Percentiles rank a stretch among this genome's conserved stretches.
phyloP scores from a whole-genome alignment of 2,888 invertebrate genomes.

The Loripinus fragilis region DNA sequence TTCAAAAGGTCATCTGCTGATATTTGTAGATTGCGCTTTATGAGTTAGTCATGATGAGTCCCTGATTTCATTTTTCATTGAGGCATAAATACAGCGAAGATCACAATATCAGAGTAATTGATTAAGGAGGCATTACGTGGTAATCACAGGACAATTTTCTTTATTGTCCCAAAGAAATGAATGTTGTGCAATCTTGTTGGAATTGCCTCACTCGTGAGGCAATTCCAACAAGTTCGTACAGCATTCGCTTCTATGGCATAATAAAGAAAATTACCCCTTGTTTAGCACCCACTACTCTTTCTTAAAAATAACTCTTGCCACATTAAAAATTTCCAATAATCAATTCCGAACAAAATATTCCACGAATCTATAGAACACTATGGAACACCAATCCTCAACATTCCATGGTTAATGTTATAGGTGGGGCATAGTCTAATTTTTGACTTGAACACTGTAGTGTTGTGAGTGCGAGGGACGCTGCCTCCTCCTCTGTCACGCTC shows the following conservation, averaged over 20 bases:
- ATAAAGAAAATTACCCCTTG: too few species aligned
- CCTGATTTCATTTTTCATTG: slow-evolving; percentile 13
- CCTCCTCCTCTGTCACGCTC: slow-evolving; percentile 9
- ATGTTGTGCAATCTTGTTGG: too few species aligned
- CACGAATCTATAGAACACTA: not conserved
- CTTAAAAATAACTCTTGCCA: too few species aligned
- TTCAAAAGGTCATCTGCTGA: too few species aligned
- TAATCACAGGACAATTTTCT: too few species aligned
- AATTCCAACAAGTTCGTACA: too few species aligned
- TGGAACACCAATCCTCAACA: slow-evolving; percentile 33
- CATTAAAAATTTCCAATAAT: not conserved
- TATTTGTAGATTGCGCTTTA: too few species aligned
- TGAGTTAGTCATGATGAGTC: slow-evolving; percentile 12
- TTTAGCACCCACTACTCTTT: too few species aligned
- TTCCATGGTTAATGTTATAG: slow-evolving; percentile 41
- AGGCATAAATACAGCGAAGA: slow-evolving; percentile 12
- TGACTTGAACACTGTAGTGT: slow-evolving; percentile 31
- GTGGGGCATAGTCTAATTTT: slow-evolving; percentile 41
- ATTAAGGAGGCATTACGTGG: too few species aligned
- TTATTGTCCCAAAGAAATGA: too few species aligned
- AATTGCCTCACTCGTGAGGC: too few species aligned
- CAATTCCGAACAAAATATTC: not conserved
- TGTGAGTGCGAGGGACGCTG: slow-evolving; percentile 36
- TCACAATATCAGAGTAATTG: not conserved
- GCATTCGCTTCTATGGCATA: too few species aligned